Conservation (phyloP, 2,888 invertebrate species). For the Mycalesis mineus region DNA sequence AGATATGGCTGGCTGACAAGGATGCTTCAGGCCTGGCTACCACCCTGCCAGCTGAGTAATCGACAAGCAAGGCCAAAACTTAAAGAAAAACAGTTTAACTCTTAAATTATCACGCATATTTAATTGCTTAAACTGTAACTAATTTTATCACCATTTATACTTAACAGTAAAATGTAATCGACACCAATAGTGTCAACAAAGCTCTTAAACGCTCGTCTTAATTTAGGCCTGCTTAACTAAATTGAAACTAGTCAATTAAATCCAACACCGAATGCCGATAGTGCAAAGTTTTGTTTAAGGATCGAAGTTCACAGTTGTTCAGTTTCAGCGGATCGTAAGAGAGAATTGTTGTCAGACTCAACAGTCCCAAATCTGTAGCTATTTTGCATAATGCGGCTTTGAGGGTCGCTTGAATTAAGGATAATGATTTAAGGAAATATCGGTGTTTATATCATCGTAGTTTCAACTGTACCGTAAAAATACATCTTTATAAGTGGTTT, state of each 20-base stretch:
- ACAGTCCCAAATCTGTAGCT: constrained; percentile 23
- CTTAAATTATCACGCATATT: too few species aligned
- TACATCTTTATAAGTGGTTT: too few species aligned
- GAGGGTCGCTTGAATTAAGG: constrained; percentile 10
- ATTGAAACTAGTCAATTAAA: constrained; percentile 29
- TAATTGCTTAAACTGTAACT: too few species aligned
- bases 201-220: neutral
- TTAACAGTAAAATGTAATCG: neutral
- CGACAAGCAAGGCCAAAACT: too few species aligned
- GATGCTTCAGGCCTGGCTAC: too few species aligned
- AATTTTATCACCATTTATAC: too few species aligned
- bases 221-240: constrained; percentile 4
- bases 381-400: constrained; percentile 25
- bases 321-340: constrained; percentile 16
- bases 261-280: constrained; percentile 19
- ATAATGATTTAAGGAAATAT: neutral
- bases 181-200: neutral
- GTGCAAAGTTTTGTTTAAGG: constrained; percentile 26
- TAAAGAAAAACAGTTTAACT: too few species aligned
- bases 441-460: too few species aligned
- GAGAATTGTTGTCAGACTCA: constrained; percentile 14
- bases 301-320: constrained; percentile 24
- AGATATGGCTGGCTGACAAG: too few species aligned
- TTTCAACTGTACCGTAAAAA: too few species aligned
- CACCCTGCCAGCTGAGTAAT: too few species aligned